Evolutionary conservation across 1,140 invertebrate genomes (phyloP).

Genomic region (Tetranychus cinnabarinus): DNA sequence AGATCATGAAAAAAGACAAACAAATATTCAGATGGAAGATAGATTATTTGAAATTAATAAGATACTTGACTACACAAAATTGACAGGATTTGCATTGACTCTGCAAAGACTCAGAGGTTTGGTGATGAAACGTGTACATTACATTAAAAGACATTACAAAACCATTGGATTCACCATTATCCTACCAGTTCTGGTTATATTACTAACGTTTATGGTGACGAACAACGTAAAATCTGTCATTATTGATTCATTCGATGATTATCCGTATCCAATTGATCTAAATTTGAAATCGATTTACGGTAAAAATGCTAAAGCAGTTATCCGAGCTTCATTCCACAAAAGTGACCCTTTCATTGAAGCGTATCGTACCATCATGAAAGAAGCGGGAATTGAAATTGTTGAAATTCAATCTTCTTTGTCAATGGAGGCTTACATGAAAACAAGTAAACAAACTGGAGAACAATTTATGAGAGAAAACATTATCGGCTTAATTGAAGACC

Average conservation of each 20-base stretch:
- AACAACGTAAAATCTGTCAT: background rate
- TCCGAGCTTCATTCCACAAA: background rate
- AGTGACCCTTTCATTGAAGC: background rate
- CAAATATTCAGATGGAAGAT: too few species aligned
- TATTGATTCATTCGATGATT: background rate
- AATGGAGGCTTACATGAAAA: too few species aligned
- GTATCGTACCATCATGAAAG: background rate
- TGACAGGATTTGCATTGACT: background rate
- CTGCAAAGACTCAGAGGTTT: conserved; percentile 7
- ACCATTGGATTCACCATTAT: conserved; percentile 10
- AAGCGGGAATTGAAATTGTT: too few species aligned
- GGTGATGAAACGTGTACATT: conserved; percentile 13
- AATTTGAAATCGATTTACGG: background rate
- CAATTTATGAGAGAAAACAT: too few species aligned
- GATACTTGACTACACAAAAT: too few species aligned
- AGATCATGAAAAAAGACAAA: background rate
- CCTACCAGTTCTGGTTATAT: conserved; percentile 4
- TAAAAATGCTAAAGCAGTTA: background rate
- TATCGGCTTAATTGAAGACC: too few species aligned
- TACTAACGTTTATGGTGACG: background rate
- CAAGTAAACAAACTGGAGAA: too few species aligned
- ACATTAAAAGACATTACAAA: conserved; percentile 9
- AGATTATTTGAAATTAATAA: too few species aligned
- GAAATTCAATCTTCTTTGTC: too few species aligned
- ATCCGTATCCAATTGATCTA: background rate